Base-by-base conservation (phyloP, 2,113 vertebrate genomes). In the Apeltes quadracus region DNA sequence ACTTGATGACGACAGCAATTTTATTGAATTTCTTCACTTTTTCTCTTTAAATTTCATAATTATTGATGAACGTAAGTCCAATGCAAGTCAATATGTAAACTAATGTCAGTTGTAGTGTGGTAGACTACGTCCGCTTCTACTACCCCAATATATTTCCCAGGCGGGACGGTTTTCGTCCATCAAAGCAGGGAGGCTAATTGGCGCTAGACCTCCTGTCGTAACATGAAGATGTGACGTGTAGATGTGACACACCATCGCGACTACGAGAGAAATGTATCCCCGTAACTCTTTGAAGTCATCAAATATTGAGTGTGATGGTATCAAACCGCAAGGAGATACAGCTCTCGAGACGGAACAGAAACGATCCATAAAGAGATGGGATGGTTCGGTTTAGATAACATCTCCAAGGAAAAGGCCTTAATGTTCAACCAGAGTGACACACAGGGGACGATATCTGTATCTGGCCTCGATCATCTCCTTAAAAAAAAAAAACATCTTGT, bases 241-340 rank as follows among this genome's bases (percentile, higher is more conserved):
- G 61, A 82, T 75, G 69, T 53, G 50, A 39, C 43, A 63, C 44
- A 74, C 78, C 65, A 12, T 7, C 36, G 77, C 57, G 68, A 85
- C 62, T 51, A 9, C 1, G 38, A 61, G 25, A 44, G 64, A 82
- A 64, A 83, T 77, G 29, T 38, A 78, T 83, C 75, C 74, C 64
- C 54, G 46, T 72, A 62, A 79, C 58, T 50, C 48, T 70, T 76
- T 72, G 74, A 78, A 61, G 73, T 51, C 73, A 82, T 88, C 57
- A 86, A 88, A 87, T 88, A 85, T 86, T 87, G 75, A 85, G 67
- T 65, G 53, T 3, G 83, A 89, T 87, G 16, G 56, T 82, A 84
- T 89, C 83, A 74, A 76, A 79, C 44, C 22, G 71, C 55, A 76
- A 82, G 85, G 70, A 83, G 86, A 70, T 62, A 70, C 69, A 64